Base-by-base conservation (phyloP, 2,113 vertebrate species). In the Sylvilagus bachmani region DNA sequence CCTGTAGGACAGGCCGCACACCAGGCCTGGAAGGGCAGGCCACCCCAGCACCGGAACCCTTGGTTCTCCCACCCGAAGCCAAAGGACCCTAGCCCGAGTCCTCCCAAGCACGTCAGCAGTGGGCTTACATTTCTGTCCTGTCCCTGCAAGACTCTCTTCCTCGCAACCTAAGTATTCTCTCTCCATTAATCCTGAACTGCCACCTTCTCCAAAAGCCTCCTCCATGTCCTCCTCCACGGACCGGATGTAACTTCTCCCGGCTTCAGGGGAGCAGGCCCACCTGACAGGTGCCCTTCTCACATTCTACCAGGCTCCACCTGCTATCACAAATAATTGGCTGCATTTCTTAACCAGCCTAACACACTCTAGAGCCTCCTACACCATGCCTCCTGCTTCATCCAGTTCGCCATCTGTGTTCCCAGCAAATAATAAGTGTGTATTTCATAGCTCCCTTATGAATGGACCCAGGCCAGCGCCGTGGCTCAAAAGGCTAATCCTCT, bases 361-460 rank as follows among this genome's bases (percentile, higher is more conserved):
- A 36, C 9, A 74, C 8, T 77, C 67, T 22, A 21, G 29, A 88
- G 62, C 19, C 44, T 89, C 75, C 55, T 82, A 66, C 16, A 69
- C 22, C 5, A 10, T 36, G 82, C 29, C 80, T 64, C 88, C 86
- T 22, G 49, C 29, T 80, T 89, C 14, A 33, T 67, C 27, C 22
- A 2, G 77, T 62, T 82, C 74, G 77, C 49, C 29, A 17, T 77
- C 70, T 87, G n/a, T 73, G 69, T 78, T 31, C 36, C 49, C 53
- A 27, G 38, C 22, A 80, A 73, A 44, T 24, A 77, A 70, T 55
- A 38, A 36, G 24, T 64, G 11, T 10, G 8, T 25, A 75, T 79
- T 75, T 89, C 80, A 71, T 81, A 64, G 49, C 44, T 83, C 62
- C 31, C 78, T 78, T 44, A 62, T 78, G 62, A 93, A 77, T 44